These are phyloP conservation scores for Jaculus jaculus DNA, from an alignment of 2,113 vertebrate species.

Conservation along the genomic window DNA sequence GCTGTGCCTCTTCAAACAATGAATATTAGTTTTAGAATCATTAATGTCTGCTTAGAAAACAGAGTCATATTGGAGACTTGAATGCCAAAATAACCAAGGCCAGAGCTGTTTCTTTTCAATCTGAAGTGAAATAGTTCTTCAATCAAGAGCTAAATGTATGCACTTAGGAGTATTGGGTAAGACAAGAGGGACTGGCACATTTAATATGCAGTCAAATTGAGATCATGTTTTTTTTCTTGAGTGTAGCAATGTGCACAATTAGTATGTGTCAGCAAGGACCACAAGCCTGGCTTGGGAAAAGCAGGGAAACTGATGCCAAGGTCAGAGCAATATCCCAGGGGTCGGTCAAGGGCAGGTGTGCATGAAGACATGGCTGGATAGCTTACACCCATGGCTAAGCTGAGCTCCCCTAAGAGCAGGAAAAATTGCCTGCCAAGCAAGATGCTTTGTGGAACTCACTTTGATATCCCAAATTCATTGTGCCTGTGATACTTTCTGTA, in stretches of 20 bases:
- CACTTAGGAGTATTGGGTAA: conserved; percentile 90
- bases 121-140: conserved; percentile 92
- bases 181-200: conserved; percentile 84
- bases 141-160: conserved; percentile 89
- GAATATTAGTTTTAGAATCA: conserved; percentile 99
- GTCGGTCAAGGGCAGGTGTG: neutral
- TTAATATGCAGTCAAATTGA: conserved; percentile 84
- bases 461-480: neutral
- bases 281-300: conserved; percentile 62
- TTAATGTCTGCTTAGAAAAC: conserved; percentile 98
- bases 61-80: conserved; percentile 93
- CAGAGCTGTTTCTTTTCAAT: conserved; percentile 92
- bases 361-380: neutral
- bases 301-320: conserved; percentile 40
- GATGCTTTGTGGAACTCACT: neutral
- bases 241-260: conserved; percentile 75
- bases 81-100: conserved; percentile 91
- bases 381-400: too few species aligned
- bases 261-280: conserved; percentile 64
- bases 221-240: conserved; percentile 83
- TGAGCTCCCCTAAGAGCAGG: neutral
- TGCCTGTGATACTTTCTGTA: neutral
- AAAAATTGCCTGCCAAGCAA: neutral
- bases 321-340: neutral
- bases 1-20: conserved; percentile 99